Conservation (phyloP, 2,888 invertebrate species). For the Frankliniella intonsa region DNA sequence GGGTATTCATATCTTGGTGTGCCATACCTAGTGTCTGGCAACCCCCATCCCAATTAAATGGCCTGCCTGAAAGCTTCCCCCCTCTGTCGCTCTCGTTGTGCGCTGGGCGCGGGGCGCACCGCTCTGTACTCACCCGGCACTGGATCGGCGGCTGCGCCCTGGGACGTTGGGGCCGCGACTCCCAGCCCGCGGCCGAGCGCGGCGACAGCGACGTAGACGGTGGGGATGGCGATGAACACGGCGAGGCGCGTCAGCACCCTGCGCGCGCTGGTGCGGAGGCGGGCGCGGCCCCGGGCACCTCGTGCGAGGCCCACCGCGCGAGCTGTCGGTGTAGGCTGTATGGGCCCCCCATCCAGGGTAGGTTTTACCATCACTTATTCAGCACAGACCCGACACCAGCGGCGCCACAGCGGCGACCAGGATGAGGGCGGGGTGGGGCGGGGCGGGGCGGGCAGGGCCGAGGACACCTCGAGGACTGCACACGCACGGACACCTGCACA, state of each 20-base stretch:
- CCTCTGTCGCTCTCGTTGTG: no score
- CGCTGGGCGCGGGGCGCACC: background rate
- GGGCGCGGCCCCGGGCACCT: background rate
- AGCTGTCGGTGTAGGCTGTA: background rate
- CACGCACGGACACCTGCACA: background rate
- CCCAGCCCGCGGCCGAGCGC: background rate
- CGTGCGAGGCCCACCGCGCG: background rate
- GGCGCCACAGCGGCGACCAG: background rate
- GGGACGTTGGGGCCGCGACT: background rate
- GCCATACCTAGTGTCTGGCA: no score
- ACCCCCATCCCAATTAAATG: no score
- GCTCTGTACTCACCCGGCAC: background rate
- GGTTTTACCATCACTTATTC: slow-evolving; percentile 19
- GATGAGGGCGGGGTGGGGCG: background rate
- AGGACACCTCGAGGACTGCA: background rate
- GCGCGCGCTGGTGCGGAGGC: background rate
- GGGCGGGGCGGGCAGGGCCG: no score
- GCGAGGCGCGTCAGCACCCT: background rate
- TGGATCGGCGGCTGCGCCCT: background rate
- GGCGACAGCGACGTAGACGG: slow-evolving; percentile 11
- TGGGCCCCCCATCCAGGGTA: background rate
- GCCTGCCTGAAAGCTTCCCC: no score
- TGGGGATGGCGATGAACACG: background rate
- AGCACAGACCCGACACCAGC: background rate
- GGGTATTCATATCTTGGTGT: no score